Evolutionary conservation across 2,113 vertebrate species (phyloP).

Genomic region (Parus major): DNA sequence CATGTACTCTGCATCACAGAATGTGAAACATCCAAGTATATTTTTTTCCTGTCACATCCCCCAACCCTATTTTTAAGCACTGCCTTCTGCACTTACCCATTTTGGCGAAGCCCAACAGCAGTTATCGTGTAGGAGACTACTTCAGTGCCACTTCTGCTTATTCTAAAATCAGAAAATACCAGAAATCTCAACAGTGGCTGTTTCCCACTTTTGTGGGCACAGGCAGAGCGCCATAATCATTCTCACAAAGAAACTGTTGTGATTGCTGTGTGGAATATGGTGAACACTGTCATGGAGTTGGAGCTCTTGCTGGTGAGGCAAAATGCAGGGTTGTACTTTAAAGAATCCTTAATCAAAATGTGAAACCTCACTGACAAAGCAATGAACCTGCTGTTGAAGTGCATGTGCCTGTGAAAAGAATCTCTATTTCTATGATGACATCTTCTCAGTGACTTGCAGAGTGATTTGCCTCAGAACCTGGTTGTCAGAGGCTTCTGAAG

Average conservation of each 20-base stretch:
- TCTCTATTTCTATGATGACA: background rate
- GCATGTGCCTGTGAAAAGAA: background rate
- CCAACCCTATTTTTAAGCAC: constrained; percentile 27
- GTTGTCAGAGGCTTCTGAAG: background rate
- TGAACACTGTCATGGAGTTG: background rate
- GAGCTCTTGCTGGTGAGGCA: background rate
- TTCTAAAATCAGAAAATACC: background rate
- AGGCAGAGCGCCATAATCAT: background rate
- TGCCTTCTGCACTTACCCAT: background rate
- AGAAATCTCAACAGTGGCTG: background rate
- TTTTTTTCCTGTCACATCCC: background rate
- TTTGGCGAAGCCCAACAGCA: background rate
- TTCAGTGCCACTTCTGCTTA: background rate
- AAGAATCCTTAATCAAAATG: background rate
- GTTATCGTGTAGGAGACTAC: background rate
- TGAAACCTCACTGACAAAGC: background rate
- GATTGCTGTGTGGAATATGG: background rate
- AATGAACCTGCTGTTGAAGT: background rate
- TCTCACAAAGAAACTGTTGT: background rate
- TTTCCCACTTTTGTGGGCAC: background rate
- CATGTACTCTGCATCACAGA: background rate
- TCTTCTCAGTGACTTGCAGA: background rate
- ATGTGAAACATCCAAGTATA: background rate
- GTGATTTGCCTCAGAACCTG: background rate
- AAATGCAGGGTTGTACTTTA: background rate